Percentiles rank a stretch among this genome's conserved stretches.
phyloP scores from a whole-genome alignment of 1,140 invertebrate species.

The Adelges cooleyi region DNA sequence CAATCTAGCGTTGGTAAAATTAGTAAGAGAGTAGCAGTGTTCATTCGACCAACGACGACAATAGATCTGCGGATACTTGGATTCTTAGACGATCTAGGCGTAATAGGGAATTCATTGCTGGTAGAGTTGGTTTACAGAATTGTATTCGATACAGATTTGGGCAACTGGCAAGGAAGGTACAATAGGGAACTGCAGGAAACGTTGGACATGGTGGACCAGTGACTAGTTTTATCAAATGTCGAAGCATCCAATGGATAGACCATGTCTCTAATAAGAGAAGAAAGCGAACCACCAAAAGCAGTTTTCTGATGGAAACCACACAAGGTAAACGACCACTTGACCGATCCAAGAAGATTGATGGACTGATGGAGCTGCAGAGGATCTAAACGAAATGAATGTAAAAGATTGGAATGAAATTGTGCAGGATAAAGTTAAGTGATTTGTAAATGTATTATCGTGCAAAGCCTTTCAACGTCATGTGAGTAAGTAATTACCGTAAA shows the following conservation, averaged over 20 bases:
- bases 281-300: background rate
- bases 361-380: background rate
- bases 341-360: background rate
- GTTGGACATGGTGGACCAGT: background rate
- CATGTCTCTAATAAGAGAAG: background rate
- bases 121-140: too few relatives aligned
- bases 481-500: too few relatives aligned
- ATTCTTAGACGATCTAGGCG: background rate
- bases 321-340: background rate
- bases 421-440: background rate
- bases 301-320: background rate
- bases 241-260: background rate
- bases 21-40: background rate
- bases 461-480: too few relatives aligned
- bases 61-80: background rate
- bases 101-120: background rate
- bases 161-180: background rate
- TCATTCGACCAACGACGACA: background rate
- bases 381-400: background rate
- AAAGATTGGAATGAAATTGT: background rate
- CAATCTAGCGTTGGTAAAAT: background rate
- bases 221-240: background rate
- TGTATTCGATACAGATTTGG: background rate
- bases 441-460: background rate
- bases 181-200: background rate